These are phyloP conservation scores for Apis florea DNA, from an alignment of 1,140 invertebrate species.

Conservation along the genomic window DNA sequence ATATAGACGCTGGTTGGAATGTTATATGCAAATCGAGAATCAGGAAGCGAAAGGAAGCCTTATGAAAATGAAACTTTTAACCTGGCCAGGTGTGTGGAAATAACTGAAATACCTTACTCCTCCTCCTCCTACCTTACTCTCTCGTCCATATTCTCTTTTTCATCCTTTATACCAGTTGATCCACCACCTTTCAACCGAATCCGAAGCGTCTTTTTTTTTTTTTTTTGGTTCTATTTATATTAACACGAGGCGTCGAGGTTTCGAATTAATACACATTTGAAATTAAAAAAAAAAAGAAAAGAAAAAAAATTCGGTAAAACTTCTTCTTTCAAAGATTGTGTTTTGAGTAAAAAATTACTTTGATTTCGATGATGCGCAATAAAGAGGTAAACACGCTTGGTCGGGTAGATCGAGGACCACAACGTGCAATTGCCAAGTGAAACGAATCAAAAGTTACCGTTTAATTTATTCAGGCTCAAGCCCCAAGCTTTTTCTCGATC, in stretches of 20 bases:
- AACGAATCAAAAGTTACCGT: not conserved
- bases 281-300: too few species aligned
- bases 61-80: constrained; percentile 40
- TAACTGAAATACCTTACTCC: constrained; percentile 21
- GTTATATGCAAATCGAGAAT: constrained; percentile 54
- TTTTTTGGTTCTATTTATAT: too few species aligned
- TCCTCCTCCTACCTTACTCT: not conserved
- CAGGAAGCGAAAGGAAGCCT: constrained; percentile 36
- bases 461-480: constrained; percentile 30
- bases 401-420: too few species aligned
- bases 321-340: too few species aligned
- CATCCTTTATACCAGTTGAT: not conserved
- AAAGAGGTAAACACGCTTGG: too few species aligned
- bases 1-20: constrained; percentile 28
- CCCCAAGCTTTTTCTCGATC: not conserved
- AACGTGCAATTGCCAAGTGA: constrained; percentile 2
- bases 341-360: too few species aligned
- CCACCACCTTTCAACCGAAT: too few species aligned
- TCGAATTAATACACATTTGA: too few species aligned
- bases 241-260: too few species aligned
- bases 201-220: too few species aligned
- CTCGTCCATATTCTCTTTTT: not conserved
- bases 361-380: too few species aligned
- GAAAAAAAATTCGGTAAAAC: too few species aligned
- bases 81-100: constrained; percentile 15